phyloP scores from a whole-genome alignment of 2,888 invertebrate species.

The Diaphora mendica region DNA sequence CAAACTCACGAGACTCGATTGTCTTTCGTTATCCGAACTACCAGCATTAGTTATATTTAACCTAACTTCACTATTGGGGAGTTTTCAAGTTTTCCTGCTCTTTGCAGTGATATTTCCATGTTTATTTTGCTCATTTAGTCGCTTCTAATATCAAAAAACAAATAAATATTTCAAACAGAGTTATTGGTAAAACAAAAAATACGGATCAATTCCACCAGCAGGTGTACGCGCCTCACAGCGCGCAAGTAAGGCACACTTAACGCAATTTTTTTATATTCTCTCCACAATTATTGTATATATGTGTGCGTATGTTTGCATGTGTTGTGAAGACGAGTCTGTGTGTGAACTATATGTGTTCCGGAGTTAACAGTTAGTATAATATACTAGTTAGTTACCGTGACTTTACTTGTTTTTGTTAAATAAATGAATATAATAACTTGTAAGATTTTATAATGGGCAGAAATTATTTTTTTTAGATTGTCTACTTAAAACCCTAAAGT shows the following conservation, averaged over 20 bases:
- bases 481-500: too few species aligned
- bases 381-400: constrained; percentile 28
- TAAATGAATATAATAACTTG: background rate
- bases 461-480: too few species aligned
- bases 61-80: too few species aligned
- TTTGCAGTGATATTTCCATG: too few species aligned
- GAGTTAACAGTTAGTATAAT: constrained; percentile 53
- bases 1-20: too few species aligned
- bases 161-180: background rate
- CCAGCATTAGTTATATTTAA: too few species aligned
- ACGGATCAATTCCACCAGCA: constrained; percentile 38
- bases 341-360: constrained; percentile 50
- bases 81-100: too few species aligned
- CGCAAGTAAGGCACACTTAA: constrained; percentile 85
- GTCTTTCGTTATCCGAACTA: too few species aligned
- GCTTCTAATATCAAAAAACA: background rate
- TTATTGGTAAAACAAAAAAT: background rate
- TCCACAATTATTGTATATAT: constrained; percentile 75
- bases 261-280: constrained; percentile 81
- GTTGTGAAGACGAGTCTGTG: constrained; percentile 41
- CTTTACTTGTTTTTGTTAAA: constrained; percentile 26
- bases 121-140: too few species aligned
- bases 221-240: constrained; percentile 69
- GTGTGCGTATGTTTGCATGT: constrained; percentile 53
- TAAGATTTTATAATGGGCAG: background rate